Conservation (phyloP, 2,113 vertebrate species). For the Polypterus senegalus region DNA sequence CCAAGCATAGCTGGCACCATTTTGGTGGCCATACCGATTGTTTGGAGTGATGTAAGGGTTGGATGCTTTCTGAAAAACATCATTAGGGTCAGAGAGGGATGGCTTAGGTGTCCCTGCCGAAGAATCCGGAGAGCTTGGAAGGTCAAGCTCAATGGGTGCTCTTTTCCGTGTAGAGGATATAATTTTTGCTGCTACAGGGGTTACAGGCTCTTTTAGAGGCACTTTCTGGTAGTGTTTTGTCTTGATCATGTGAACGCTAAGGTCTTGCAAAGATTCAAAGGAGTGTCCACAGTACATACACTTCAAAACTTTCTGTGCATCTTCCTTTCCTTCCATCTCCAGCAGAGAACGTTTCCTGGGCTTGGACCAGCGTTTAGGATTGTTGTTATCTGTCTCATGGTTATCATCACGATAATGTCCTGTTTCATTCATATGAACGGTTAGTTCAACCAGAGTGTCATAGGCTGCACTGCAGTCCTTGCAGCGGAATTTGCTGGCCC, state of each 20-base stretch:
- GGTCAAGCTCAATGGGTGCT: slow-evolving; percentile 74
- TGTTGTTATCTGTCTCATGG: slow-evolving; percentile 85
- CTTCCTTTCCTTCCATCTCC: slow-evolving; percentile 97
- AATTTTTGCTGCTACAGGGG: slow-evolving; percentile 87
- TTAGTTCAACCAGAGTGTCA: slow-evolving; percentile 89
- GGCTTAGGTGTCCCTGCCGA: slow-evolving; percentile 79
- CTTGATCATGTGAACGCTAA: slow-evolving; percentile 98
- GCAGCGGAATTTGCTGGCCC: slow-evolving; percentile 96
- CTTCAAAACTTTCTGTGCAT: slow-evolving; percentile 94
- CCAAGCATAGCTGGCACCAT: slow-evolving; percentile 96
- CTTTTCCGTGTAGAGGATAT: slow-evolving; percentile 82
- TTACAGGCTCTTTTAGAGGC: slow-evolving; percentile 98
- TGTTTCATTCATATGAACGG: slow-evolving; percentile 96
- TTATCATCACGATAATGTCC: slow-evolving; percentile 97
- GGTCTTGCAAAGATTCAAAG: slow-evolving; percentile 95
- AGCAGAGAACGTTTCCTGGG: slow-evolving; percentile 91
- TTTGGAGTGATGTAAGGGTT: slow-evolving; percentile 93
- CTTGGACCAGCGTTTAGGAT: slow-evolving; percentile 92
- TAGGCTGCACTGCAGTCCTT: slow-evolving; percentile 96
- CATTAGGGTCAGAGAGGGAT: slow-evolving; percentile 54
- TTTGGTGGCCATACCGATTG: slow-evolving; percentile 95
- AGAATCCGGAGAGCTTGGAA: slow-evolving; percentile 92
- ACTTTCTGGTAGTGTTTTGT: slow-evolving; percentile 99
- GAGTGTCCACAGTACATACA: slow-evolving; percentile 99
- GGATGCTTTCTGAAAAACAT: slow-evolving; percentile 73